A percentile compares a stretch with the other conserved stretches of the same genome.
phyloP scores from a whole-genome alignment of 1,140 invertebrate genomes.

The Cyrtorhinus lividipennis region DNA sequence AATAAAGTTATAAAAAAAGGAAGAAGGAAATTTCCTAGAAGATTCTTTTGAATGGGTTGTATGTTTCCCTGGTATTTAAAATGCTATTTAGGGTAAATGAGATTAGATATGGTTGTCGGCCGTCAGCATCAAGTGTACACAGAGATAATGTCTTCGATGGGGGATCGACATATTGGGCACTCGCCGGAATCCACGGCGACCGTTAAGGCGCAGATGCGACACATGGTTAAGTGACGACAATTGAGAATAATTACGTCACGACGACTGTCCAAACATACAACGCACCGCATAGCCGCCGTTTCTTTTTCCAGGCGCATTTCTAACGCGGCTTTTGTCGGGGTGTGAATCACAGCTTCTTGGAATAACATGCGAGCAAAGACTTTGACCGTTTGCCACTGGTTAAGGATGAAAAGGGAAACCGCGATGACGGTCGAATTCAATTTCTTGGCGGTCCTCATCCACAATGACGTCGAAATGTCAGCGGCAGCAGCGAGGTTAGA shows the following conservation, averaged over 20 bases:
- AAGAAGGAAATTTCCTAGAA: too few species aligned
- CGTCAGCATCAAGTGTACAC: constrained; percentile 15
- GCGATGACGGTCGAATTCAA: too few species aligned
- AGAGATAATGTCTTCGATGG: constrained; percentile 7
- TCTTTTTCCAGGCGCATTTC: constrained; percentile 10
- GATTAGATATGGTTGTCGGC: too few species aligned
- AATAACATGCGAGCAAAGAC: too few species aligned
- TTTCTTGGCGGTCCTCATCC: neutral
- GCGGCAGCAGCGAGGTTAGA: neutral
- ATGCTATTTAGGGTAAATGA: neutral
- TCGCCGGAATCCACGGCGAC: neutral
- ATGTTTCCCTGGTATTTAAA: too few species aligned
- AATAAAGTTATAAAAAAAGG: too few species aligned
- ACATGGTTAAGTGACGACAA: constrained; percentile 10
- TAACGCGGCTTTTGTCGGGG: neutral
- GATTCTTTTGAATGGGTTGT: too few species aligned
- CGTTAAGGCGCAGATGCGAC: neutral
- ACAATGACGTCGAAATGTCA: neutral
- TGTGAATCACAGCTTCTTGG: neutral
- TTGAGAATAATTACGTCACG: constrained; percentile 7
- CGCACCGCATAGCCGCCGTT: constrained; percentile 4
- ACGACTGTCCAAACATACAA: constrained; percentile 9
- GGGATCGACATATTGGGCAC: constrained; percentile 9
- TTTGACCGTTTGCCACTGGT: too few species aligned
- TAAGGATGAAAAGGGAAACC: too few species aligned